Conservation (phyloP, 1,140 invertebrate genomes). For the Manduca sexta region DNA sequence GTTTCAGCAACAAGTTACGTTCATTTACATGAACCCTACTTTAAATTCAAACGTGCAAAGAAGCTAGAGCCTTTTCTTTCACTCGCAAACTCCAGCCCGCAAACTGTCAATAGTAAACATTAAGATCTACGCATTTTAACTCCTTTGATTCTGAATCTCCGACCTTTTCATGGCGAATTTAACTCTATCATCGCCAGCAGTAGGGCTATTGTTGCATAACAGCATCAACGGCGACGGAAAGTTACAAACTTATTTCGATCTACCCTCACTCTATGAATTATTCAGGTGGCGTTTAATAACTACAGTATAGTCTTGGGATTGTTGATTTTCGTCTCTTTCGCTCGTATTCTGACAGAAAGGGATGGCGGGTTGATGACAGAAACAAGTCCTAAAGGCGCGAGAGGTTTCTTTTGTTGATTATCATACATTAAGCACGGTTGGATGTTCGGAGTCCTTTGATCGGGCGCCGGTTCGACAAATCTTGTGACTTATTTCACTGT, state of each 20-base stretch:
- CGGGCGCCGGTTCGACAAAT: conserved; percentile 3
- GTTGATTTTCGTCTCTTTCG: conserved; percentile 19
- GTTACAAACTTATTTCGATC: conserved; percentile 49
- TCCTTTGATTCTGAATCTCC: conserved; percentile 51
- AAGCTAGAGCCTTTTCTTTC: conserved; percentile 4
- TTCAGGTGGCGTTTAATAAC: conserved; percentile 68
- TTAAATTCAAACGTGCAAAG: conserved; percentile 3
- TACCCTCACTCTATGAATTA: conserved; percentile 65
- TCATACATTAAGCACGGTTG: conserved; percentile 8
- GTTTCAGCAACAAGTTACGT: no score
- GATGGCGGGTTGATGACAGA: conserved; percentile 1
- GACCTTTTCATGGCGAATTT: conserved; percentile 21
- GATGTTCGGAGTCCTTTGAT: conserved; percentile 3
- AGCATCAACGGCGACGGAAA: conserved; percentile 20
- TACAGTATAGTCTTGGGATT: conserved; percentile 43
- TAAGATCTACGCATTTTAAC: conserved; percentile 37
- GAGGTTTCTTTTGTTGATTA: conserved; percentile 8
- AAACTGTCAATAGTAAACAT: conserved; percentile 42
- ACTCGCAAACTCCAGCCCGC: conserved; percentile 7
- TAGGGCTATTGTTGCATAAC: conserved; percentile 32
- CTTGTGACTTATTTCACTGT: neutral
- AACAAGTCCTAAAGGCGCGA: conserved; percentile 4
- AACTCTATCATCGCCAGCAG: conserved; percentile 25
- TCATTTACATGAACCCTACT: neutral
- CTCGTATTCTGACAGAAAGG: neutral